Percentiles rank a stretch among this genome's conserved stretches.
phyloP scores from a whole-genome alignment of 2,113 vertebrate species.

The Marmota monax region DNA sequence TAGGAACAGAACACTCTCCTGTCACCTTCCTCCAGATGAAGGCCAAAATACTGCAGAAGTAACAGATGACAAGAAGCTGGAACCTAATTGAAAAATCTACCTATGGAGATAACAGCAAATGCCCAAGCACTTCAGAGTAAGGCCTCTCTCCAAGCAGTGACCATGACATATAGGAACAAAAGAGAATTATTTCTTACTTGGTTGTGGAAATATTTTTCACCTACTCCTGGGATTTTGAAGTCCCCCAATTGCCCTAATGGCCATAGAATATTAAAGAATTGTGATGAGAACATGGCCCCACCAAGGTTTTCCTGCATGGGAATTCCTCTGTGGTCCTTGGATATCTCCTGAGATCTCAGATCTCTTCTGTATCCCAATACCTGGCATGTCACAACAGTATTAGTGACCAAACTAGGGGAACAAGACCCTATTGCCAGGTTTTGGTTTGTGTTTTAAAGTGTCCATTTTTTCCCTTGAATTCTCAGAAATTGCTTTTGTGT shows the following conservation, averaged over 20 bases:
- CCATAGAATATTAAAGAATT: neutral
- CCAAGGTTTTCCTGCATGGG: neutral
- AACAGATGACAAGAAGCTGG: slow-evolving; percentile 65
- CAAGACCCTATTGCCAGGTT: neutral
- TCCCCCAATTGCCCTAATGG: neutral
- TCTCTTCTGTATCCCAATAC: neutral
- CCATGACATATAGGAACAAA: neutral
- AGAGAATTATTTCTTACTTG: neutral
- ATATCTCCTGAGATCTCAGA: neutral
- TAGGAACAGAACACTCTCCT: slow-evolving; percentile 71
- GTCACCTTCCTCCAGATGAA: slow-evolving; percentile 74
- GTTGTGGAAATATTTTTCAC: neutral
- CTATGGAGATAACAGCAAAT: slow-evolving; percentile 56
- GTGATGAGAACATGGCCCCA: neutral
- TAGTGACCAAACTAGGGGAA: neutral
- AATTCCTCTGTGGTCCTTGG: neutral
- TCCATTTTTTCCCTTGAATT: slow-evolving; percentile 15
- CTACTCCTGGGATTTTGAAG: neutral
- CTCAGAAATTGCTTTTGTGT: slow-evolving; percentile 53
- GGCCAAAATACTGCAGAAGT: slow-evolving; percentile 65
- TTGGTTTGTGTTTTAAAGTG: slow-evolving; percentile 5
- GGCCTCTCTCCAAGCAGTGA: neutral
- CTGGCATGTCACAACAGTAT: neutral
- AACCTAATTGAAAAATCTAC: slow-evolving; percentile 55
- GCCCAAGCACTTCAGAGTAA: neutral